Percentiles rank a stretch among this genome's conserved stretches.
phyloP scores from a whole-genome alignment of 2,797 vertebrate species.

The Gallinago stenura region DNA sequence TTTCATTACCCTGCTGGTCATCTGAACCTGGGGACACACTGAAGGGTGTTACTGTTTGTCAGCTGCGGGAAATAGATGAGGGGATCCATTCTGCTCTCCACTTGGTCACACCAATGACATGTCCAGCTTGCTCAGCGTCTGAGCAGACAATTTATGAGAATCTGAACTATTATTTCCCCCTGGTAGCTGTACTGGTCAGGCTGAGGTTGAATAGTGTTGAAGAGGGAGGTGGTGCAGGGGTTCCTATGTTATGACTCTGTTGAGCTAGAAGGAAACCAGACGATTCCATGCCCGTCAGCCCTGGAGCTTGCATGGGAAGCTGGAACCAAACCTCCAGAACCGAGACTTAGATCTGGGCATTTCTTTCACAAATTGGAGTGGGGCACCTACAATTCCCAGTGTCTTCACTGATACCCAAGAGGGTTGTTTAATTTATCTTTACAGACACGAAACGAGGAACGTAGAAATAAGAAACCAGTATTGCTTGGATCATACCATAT shows the following conservation, averaged over 20 bases:
- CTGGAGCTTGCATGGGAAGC: accelerated
- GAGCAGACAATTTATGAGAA: not conserved
- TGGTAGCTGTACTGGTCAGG: not conserved
- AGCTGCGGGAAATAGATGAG: not conserved
- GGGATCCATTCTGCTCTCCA: not conserved
- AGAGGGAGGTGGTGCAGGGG: not conserved
- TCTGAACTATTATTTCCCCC: not conserved
- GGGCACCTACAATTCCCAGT: not conserved
- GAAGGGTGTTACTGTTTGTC: constrained; percentile 17
- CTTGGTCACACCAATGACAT: not conserved
- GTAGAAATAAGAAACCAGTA: not conserved
- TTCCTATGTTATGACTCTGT: not conserved
- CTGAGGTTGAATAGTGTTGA: not conserved
- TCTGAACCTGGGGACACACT: constrained; percentile 21
- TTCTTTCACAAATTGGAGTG: not conserved
- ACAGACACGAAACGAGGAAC: not conserved
- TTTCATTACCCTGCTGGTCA: constrained; percentile 37
- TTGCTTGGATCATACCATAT: not conserved
- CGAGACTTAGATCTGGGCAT: not conserved
- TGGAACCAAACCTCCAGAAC: not conserved
- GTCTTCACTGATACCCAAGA: not conserved
- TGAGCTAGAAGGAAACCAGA: not conserved
- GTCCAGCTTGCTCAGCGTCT: not conserved
- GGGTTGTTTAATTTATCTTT: not conserved
- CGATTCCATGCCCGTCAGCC: not conserved